These are phyloP conservation scores for Chamaea fasciata DNA, from an alignment of 2,113 vertebrate genomes.

Conservation along the genomic window DNA sequence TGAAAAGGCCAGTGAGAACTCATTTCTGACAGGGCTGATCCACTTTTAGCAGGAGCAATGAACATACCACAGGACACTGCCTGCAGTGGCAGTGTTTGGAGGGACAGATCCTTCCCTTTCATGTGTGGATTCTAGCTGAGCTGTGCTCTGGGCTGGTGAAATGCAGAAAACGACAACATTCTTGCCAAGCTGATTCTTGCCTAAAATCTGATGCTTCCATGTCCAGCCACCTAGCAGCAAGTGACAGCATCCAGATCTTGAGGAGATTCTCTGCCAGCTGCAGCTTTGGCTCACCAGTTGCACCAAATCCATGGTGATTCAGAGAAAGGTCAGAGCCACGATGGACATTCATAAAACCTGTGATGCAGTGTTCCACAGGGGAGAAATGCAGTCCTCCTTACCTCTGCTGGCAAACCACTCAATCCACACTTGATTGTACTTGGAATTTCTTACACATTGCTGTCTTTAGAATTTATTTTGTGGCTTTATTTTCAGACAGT, in stretches of 20 bases:
- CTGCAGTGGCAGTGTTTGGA: not conserved
- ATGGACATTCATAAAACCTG: fast-evolving
- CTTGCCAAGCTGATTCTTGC: not conserved
- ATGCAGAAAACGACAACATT: not conserved
- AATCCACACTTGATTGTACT: not conserved
- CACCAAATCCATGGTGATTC: not conserved
- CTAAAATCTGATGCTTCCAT: not conserved
- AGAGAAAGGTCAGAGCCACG: not conserved
- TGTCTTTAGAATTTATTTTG: not conserved
- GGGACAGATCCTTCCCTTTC: not conserved
- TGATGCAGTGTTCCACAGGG: not conserved
- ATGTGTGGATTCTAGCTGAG: not conserved
- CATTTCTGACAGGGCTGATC: not conserved
- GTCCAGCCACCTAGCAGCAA: not conserved
- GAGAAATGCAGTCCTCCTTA: not conserved
- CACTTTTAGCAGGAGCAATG: not conserved
- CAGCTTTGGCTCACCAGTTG: not conserved
- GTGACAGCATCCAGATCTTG: not conserved
- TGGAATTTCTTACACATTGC: not conserved
- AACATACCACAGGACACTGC: fast-evolving
- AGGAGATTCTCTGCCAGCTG: not conserved
- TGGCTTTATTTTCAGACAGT: not conserved
- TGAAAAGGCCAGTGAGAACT: not conserved
- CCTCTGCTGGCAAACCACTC: not conserved
- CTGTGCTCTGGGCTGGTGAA: not conserved